Conservation (phyloP, 2,888 invertebrate genomes). For the Eupithecia vulgata region DNA sequence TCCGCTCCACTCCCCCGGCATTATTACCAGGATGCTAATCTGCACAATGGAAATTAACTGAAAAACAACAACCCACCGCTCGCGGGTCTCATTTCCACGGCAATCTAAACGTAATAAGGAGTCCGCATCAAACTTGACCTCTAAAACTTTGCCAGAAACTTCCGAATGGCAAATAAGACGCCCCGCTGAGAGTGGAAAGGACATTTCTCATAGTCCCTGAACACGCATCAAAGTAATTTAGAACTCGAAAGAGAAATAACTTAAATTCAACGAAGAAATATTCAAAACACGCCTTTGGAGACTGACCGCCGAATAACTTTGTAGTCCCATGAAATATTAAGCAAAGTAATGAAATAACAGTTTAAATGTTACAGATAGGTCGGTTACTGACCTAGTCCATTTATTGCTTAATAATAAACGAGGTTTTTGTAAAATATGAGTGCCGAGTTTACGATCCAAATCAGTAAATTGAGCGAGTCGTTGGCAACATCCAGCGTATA, state of each 20-base stretch:
- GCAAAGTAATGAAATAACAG: constrained; percentile 13
- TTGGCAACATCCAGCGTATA: constrained; percentile 43
- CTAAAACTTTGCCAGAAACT: constrained; percentile 48
- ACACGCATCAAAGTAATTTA: constrained; percentile 48
- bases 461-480: constrained; percentile 46
- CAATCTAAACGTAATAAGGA: constrained; percentile 50
- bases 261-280: constrained; percentile 41
- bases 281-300: constrained; percentile 42
- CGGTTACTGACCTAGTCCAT: background rate
- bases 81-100: constrained; percentile 51
- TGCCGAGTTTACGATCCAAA: constrained; percentile 40
- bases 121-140: constrained; percentile 49
- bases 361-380: constrained; percentile 20
- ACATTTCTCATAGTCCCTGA: constrained; percentile 45
- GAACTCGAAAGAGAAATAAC: constrained; percentile 42
- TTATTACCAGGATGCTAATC: constrained; percentile 68
- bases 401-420: constrained; percentile 15
- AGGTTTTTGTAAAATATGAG: constrained; percentile 21
- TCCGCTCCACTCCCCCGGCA: constrained; percentile 54
- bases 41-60: constrained; percentile 65
- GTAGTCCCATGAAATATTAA: constrained; percentile 16
- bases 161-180: constrained; percentile 40
- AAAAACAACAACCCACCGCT: constrained; percentile 50
- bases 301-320: constrained; percentile 34
- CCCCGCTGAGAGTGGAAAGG: constrained; percentile 23